Percentiles rank a stretch among this genome's conserved stretches.
Evolutionary conservation across 1,140 invertebrate genomes (phyloP).

Genomic region (Solenopsis fugax): DNA sequence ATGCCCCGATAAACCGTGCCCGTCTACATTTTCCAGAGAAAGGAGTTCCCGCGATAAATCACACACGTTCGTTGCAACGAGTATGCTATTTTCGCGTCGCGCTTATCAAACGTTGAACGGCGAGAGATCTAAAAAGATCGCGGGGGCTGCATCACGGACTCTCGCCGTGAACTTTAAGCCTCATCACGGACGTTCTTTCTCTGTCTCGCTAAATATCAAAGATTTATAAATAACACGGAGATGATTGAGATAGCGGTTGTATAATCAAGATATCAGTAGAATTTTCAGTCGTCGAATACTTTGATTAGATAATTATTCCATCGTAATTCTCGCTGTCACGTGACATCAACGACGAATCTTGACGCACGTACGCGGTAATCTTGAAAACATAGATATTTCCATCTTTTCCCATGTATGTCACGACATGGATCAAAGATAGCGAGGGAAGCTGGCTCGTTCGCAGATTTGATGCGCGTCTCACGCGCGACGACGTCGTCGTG

Average conservation of each 20-base stretch:
- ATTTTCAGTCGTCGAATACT: background rate
- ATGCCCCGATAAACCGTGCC: conserved; percentile 43
- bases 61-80: conserved; percentile 42
- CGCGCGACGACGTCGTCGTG: background rate
- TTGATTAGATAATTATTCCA: conserved; percentile 36
- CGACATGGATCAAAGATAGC: background rate
- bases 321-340: background rate
- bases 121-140: conserved; percentile 46
- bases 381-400: background rate
- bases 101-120: conserved; percentile 8
- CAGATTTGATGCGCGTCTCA: conserved; percentile 18
- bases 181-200: background rate
- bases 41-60: conserved; percentile 56
- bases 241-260: conserved; percentile 22
- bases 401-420: conserved; percentile 1
- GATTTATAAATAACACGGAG: conserved; percentile 30
- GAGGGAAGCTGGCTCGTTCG: too few relatives aligned
- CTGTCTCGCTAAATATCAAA: conserved; percentile 5
- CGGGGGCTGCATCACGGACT: background rate
- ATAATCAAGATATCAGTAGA: conserved; percentile 6
- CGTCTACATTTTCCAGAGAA: conserved; percentile 56
- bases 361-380: background rate
- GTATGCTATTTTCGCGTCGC: conserved; percentile 43
- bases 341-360: background rate
- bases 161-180: conserved; percentile 25